Conservation (phyloP, 2,113 vertebrate species). For the Nerophis ophidion region DNA sequence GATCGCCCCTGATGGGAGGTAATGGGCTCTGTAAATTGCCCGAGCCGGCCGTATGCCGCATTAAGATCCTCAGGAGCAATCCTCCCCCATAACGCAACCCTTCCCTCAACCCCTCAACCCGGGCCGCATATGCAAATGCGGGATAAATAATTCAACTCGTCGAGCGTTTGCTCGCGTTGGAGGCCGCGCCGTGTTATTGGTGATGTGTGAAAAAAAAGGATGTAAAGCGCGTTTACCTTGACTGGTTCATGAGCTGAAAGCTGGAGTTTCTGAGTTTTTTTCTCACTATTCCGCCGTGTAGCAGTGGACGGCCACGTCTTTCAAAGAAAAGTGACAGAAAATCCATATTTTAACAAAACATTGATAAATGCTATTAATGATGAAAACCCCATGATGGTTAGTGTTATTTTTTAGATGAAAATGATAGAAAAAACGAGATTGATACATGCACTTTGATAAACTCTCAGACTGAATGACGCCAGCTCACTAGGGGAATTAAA, state of each 20-base stretch:
- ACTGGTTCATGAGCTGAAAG: neutral
- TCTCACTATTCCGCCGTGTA: neutral
- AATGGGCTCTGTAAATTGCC: constrained; percentile 29
- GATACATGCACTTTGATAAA: too few relatives aligned
- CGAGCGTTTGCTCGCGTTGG: constrained; percentile 26
- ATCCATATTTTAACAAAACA: too few relatives aligned
- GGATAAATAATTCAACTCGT: constrained; percentile 57
- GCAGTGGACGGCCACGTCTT: neutral
- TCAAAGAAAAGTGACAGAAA: too few relatives aligned
- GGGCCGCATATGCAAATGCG: constrained; percentile 56
- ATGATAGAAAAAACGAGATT: too few relatives aligned
- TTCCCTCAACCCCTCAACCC: constrained; percentile 26
- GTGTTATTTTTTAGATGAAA: too few relatives aligned
- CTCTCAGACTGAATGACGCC: too few relatives aligned
- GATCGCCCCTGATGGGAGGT: constrained; percentile 39
- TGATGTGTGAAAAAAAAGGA: constrained; percentile 29
- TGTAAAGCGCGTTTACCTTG: constrained; percentile 8
- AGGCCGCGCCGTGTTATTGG: constrained; percentile 27
- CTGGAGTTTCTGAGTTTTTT: neutral
- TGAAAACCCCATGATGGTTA: too few relatives aligned
- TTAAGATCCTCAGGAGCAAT: constrained; percentile 43
- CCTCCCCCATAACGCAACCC: constrained; percentile 33
- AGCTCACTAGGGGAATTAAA: too few relatives aligned
- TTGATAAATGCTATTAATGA: too few relatives aligned
- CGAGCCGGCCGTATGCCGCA: constrained; percentile 20